These are phyloP conservation scores for Idaea straminata DNA, from an alignment of 2,888 invertebrate genomes.

Conservation along the genomic window DNA sequence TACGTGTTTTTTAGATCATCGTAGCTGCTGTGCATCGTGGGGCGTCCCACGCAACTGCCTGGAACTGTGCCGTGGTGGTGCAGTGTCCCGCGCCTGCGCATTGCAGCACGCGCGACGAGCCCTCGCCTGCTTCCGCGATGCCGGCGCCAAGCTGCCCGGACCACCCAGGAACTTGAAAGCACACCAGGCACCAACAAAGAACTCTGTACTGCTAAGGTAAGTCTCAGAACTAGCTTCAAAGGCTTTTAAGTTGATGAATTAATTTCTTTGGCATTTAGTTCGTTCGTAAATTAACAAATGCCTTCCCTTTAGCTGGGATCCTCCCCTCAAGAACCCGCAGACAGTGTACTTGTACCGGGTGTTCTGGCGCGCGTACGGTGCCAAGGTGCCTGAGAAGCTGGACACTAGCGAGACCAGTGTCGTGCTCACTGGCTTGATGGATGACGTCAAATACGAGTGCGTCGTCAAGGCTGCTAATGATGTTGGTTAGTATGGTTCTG, in stretches of 20 bases:
- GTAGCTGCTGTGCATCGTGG: constrained; percentile 89
- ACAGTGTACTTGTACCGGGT: constrained; percentile 91
- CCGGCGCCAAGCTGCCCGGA: constrained; percentile 87
- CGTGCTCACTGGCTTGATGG: constrained; percentile 84
- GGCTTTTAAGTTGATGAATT: neutral
- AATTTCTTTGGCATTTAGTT: neutral
- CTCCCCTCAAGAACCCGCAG: constrained; percentile 89
- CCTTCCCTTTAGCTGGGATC: constrained; percentile 82
- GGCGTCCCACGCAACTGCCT: constrained; percentile 90
- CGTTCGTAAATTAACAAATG: neutral
- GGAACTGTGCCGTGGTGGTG: constrained; percentile 91
- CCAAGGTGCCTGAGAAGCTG: constrained; percentile 81
- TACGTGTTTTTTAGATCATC: constrained; percentile 81
- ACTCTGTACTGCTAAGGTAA: constrained; percentile 65
- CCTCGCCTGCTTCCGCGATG: constrained; percentile 90
- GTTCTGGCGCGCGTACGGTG: constrained; percentile 87
- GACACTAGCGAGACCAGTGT: constrained; percentile 87
- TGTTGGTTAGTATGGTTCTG: constrained; percentile 72
- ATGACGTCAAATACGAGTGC: constrained; percentile 88
- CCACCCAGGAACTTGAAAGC: constrained; percentile 81
- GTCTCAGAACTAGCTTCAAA: neutral
- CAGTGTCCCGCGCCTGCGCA: constrained; percentile 85
- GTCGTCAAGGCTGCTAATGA: constrained; percentile 91
- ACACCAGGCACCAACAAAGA: constrained; percentile 64
- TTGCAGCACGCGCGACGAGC: constrained; percentile 87